Evolutionary conservation across 2,797 vertebrate genomes (phyloP).

Genomic region (Anolis apletophallus): DNA sequence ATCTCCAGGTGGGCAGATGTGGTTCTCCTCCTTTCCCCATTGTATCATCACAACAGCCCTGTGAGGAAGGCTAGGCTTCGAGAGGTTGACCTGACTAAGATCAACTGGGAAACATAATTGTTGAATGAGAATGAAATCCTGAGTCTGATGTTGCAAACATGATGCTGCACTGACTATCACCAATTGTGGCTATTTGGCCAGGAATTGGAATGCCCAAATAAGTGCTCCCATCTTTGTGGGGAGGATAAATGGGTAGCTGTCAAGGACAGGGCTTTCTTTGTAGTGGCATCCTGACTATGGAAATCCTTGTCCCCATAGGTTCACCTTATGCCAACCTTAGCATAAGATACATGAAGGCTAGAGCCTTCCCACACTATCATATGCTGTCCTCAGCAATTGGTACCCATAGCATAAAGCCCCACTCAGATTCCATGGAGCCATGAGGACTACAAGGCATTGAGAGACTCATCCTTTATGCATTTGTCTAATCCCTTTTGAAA

Average conservation of each 20-base stretch:
- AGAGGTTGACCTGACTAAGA: too few species aligned
- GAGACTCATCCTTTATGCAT: not conserved
- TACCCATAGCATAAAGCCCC: not conserved
- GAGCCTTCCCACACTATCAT: not conserved
- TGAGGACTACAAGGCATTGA: not conserved
- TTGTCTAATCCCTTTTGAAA: slow-evolving; percentile 1
- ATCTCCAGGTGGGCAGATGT: not conserved
- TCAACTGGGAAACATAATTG: not conserved
- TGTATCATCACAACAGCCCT: not conserved
- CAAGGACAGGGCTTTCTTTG: not conserved
- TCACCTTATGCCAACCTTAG: not conserved
- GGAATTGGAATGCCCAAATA: not conserved
- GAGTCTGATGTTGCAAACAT: not conserved
- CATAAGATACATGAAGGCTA: not conserved
- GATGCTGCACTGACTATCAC: not conserved
- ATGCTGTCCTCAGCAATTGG: not conserved
- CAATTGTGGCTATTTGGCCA: not conserved
- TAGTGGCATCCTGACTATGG: not conserved
- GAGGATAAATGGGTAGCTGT: not conserved
- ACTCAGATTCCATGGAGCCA: not conserved
- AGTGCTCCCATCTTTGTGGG: too few species aligned
- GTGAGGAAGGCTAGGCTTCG: not conserved
- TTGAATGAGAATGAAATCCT: not conserved
- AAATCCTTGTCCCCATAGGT: not conserved
- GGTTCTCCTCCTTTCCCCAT: not conserved